A percentile compares a stretch with the other conserved stretches of the same genome.
These are phyloP conservation scores for Acleris cristana DNA, from an alignment of 2,888 invertebrate genomes.

Conservation along the genomic window DNA sequence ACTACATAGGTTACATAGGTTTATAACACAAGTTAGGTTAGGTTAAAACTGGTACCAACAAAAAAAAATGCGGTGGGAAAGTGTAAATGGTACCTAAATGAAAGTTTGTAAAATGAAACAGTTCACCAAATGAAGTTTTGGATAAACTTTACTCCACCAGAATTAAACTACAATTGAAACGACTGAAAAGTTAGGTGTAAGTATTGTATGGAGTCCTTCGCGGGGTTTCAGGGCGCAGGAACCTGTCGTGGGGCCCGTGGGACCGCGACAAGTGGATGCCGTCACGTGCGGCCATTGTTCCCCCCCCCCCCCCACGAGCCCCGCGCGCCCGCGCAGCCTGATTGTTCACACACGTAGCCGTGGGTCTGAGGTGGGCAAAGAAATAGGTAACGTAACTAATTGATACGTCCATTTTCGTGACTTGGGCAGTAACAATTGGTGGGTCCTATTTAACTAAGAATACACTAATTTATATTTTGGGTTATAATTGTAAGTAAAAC, in stretches of 20 bases:
- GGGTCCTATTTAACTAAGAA: too few species aligned
- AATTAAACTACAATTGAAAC: too few species aligned
- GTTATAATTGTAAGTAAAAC: too few species aligned
- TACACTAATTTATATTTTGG: too few species aligned
- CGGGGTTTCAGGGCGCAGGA: conserved; percentile 20
- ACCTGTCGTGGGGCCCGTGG: conserved; percentile 41
- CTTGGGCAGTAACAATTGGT: neutral
- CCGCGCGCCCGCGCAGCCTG: conserved; percentile 39
- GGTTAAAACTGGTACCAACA: too few species aligned
- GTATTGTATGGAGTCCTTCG: neutral
- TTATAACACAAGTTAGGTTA: too few species aligned
- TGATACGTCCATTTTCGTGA: conserved; percentile 12
- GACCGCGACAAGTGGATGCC: conserved; percentile 81
- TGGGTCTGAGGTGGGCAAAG: conserved; percentile 12
- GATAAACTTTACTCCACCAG: too few species aligned
- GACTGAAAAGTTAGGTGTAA: neutral
- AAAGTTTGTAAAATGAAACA: too few species aligned
- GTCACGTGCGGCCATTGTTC: conserved; percentile 79
- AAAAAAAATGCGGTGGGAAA: too few species aligned
- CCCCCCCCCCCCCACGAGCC: conserved; percentile 44
- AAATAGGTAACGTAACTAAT: conserved; percentile 22
- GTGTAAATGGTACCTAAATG: too few species aligned
- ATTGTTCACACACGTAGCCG: conserved; percentile 44
- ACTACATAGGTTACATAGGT: too few species aligned
- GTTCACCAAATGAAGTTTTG: too few species aligned